Conservation (phyloP, 2,888 invertebrate species). For the Parthenolecanium corni region DNA sequence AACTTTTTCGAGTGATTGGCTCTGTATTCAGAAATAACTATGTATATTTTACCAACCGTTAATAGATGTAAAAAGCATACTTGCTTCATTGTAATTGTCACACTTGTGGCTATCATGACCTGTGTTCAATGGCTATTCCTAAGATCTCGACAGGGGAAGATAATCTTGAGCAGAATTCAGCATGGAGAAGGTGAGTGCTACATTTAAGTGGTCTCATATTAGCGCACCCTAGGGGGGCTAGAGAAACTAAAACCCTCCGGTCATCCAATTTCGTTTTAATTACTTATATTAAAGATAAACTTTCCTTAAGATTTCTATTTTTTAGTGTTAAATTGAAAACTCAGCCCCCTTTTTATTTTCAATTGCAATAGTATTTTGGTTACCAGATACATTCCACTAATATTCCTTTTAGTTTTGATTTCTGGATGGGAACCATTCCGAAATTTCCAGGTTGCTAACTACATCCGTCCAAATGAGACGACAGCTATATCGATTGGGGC, state of each 20-base stretch:
- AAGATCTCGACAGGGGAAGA: neutral
- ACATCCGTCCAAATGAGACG: slow-evolving; percentile 7
- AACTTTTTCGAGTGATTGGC: too few species aligned
- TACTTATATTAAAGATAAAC: too few species aligned
- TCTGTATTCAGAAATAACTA: too few species aligned
- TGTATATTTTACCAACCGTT: neutral
- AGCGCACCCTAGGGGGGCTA: too few species aligned
- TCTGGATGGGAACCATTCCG: slow-evolving; percentile 22
- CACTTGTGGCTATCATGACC: neutral
- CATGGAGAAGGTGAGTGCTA: neutral
- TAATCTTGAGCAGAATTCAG: slow-evolving; percentile 6
- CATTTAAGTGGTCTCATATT: too few species aligned
- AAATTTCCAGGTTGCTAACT: neutral
- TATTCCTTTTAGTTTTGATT: neutral
- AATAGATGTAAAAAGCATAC: neutral
- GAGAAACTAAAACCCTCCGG: too few species aligned
- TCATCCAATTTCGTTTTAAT: too few species aligned
- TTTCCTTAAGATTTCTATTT: too few species aligned
- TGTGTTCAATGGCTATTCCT: slow-evolving; percentile 8
- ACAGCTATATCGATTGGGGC: neutral
- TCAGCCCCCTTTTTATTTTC: too few species aligned
- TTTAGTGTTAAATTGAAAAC: too few species aligned
- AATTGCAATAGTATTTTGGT: too few species aligned
- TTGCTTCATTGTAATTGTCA: neutral
- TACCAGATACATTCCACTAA: neutral